Percentiles rank a stretch among this genome's conserved stretches.
phyloP scores from a whole-genome alignment of 2,888 invertebrate genomes.

The Dendrolimus pini region DNA sequence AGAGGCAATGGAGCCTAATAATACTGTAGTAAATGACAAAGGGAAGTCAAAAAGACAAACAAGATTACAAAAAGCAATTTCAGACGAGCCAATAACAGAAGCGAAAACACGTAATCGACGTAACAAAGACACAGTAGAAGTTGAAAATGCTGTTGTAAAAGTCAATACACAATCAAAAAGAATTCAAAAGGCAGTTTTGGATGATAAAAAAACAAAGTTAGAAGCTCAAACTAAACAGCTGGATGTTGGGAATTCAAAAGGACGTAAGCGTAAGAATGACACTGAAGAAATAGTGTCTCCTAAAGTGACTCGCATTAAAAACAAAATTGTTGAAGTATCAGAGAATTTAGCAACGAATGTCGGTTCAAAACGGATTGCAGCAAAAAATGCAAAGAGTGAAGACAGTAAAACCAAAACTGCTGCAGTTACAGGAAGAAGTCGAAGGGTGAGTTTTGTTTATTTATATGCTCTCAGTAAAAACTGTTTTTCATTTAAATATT shows the following conservation, averaged over 20 bases:
- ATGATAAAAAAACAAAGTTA: not conserved
- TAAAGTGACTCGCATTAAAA: slow-evolving; percentile 20
- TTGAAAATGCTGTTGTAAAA: not conserved
- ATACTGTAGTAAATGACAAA: too few relatives aligned
- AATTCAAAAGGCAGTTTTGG: not conserved
- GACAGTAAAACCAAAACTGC: slow-evolving; percentile 6
- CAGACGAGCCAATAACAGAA: not conserved
- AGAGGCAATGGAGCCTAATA: too few relatives aligned
- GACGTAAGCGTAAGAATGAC: slow-evolving; percentile 20
- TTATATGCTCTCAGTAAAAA: too few relatives aligned
- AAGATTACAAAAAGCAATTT: too few relatives aligned
- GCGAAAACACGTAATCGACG: not conserved
- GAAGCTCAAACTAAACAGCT: too few relatives aligned
- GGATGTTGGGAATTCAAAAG: too few relatives aligned
- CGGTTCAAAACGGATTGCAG: not conserved
- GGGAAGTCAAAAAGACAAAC: too few relatives aligned
- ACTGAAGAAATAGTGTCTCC: slow-evolving; percentile 18
- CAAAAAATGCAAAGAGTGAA: not conserved
- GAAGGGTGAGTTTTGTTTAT: too few relatives aligned
- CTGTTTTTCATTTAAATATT: too few relatives aligned
- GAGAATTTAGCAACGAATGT: slow-evolving; percentile 1
- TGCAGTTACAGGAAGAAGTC: not conserved
- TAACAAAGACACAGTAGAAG: not conserved
- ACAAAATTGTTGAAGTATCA: slow-evolving; percentile 11
- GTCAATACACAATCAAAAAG: not conserved